Conservation (phyloP, 2,888 invertebrate species). For the Blastobasis adustella region DNA sequence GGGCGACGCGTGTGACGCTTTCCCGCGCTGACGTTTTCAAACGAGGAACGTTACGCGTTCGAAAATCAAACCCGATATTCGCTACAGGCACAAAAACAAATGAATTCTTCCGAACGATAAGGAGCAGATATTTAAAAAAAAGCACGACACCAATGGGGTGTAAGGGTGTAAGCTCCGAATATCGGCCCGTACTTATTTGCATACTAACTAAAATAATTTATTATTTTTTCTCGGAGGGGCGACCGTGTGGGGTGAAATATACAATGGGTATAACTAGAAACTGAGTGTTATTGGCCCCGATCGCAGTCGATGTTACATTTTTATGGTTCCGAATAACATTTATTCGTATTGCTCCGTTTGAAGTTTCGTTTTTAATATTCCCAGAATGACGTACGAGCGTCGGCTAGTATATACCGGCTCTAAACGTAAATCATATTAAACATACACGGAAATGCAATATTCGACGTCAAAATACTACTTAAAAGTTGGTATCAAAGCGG, state of each 20-base stretch:
- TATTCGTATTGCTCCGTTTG: conserved; percentile 35
- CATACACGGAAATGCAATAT: conserved; percentile 66
- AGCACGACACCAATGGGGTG: conserved; percentile 64
- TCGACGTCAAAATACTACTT: conserved; percentile 61
- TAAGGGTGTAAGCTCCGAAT: conserved; percentile 49
- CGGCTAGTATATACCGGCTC: conserved; percentile 25
- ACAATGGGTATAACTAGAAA: conserved; percentile 67
- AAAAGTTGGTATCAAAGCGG: conserved; percentile 70
- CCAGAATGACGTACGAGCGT: conserved; percentile 27
- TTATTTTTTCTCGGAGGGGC: conserved; percentile 71
- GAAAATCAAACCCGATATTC: conserved; percentile 1
- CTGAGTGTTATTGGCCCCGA: conserved; percentile 67
- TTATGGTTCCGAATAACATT: conserved; percentile 36
- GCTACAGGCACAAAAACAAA: conserved; percentile 6
- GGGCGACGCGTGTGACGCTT: conserved; percentile 20
- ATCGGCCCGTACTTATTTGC: conserved; percentile 70
- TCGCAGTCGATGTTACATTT: conserved; percentile 49
- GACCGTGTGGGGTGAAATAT: conserved; percentile 56
- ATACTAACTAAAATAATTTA: conserved; percentile 76
- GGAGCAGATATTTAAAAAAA: conserved; percentile 53
- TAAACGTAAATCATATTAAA: conserved; percentile 60
- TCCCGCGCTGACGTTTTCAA: neutral
- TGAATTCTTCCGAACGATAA: conserved; percentile 52
- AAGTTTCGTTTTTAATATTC: conserved; percentile 37
- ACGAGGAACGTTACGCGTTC: neutral